Base-by-base conservation (phyloP, 2,113 vertebrate genomes). In the Saguinus midas region DNA sequence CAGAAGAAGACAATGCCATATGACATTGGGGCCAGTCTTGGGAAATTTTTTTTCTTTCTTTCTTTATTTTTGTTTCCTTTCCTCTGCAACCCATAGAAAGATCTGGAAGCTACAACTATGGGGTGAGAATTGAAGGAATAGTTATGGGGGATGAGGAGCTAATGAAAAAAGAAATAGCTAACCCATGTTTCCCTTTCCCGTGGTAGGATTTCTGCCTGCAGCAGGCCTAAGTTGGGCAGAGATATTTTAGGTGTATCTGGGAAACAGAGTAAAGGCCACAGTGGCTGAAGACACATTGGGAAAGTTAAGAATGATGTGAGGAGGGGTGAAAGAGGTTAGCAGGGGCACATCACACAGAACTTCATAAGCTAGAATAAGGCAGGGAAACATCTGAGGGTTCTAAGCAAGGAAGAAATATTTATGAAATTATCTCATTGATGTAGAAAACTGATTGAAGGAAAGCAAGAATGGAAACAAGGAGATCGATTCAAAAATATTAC, bases 331-430 rank as follows among this genome's bases (percentile, higher is more conserved):
- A 76, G 84, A 75, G 37, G 0, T 66, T 87, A 84, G 8, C 8
- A 14, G 16, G 2, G 50, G 0, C 13, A 27, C 1, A 1, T 55
- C 37, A 32, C 4, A 0, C 1, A 32, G 8, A n/a, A 6, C 21
- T 90, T 43, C n/a, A 40, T 35, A 72, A 90, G 35, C 57, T 80
- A 78, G 6, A n/a, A 9, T 58, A 40, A 83, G n/a, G 35, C 0
- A 35, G 35, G 35, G 3, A 91, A 76, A 40, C 13, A 57, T 11
- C 21, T 8, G 35, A 45, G 17, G 8, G 0, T 32, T 90, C 21
- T 20, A 64, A 95, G 29, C 11, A 48, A 50, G 66, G 37, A 50
- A 40, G 5, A 40, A 2, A 81, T 76, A n/a, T 50, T 83, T 87
- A 27, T 72, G 76, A 80, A 86, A 81, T 75, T 84, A 37, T 79